phyloP scores from a whole-genome alignment of 2,888 invertebrate species.

The Catocala sponsa region DNA sequence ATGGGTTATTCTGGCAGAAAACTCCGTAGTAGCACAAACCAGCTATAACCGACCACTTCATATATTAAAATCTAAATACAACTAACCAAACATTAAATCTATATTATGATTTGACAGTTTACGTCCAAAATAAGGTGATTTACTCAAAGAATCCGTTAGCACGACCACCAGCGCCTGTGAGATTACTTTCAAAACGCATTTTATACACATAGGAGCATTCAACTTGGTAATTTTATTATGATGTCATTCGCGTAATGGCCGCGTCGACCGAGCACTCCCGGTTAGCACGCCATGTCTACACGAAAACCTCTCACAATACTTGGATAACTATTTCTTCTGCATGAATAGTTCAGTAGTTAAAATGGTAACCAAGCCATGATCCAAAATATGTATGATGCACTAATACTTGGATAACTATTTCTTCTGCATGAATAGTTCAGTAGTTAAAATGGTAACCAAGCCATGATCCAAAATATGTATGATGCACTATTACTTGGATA shows the following conservation, averaged over 20 bases:
- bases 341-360: too few relatives aligned
- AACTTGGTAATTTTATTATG: conserved; percentile 61
- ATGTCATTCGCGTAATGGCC: conserved; percentile 53
- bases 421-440: too few relatives aligned
- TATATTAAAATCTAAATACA: too few relatives aligned
- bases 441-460: too few relatives aligned
- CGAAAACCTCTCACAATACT: conserved; percentile 20
- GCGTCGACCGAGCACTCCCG: conserved; percentile 25
- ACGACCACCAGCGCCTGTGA: conserved; percentile 42
- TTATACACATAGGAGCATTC: conserved; percentile 51
- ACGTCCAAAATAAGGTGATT: conserved; percentile 41
- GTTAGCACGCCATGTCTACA: conserved; percentile 22
- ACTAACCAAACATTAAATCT: too few relatives aligned
- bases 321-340: too few relatives aligned
- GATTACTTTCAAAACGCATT: conserved; percentile 46
- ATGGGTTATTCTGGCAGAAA: too few relatives aligned
- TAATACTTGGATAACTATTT: conserved; percentile 1
- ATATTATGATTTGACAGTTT: conserved; percentile 22
- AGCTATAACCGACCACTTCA: too few relatives aligned
- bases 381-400: too few relatives aligned
- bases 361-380: too few relatives aligned
- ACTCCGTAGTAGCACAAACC: too few relatives aligned
- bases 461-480: too few relatives aligned
- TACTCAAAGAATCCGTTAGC: conserved; percentile 46
- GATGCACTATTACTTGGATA: conserved; percentile 5